Conservation (phyloP, 2,113 vertebrate species). For the Pitta sordida region DNA sequence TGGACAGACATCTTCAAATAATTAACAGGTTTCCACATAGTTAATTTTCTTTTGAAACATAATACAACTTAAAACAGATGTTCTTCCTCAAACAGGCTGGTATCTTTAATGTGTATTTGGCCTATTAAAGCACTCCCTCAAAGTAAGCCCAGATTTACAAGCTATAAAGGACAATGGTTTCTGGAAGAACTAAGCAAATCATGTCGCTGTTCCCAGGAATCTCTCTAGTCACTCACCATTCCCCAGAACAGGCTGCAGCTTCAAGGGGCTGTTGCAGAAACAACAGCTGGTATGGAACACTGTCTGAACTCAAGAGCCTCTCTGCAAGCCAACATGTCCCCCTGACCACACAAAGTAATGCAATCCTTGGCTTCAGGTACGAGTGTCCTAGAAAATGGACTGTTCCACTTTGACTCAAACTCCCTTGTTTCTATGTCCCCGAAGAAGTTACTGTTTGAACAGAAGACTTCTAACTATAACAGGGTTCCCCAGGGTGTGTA, state of each 20-base stretch:
- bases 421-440: background rate
- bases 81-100: background rate
- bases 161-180: background rate
- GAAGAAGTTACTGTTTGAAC: background rate
- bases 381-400: background rate
- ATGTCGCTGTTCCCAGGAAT: background rate
- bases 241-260: background rate
- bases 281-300: background rate
- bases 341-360: background rate
- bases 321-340: background rate
- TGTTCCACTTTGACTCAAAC: background rate
- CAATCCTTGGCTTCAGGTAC: background rate
- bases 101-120: background rate
- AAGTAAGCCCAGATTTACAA: background rate
- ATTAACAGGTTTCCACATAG: background rate
- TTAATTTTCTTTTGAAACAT: background rate
- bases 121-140: background rate
- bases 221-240: background rate
- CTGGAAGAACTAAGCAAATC: background rate
- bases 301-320: background rate
- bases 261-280: background rate
- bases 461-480: background rate
- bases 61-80: background rate
- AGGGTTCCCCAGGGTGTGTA: background rate
- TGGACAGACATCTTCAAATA: background rate